Conservation (phyloP, 2,888 invertebrate species). For the Malacosoma neustria region DNA sequence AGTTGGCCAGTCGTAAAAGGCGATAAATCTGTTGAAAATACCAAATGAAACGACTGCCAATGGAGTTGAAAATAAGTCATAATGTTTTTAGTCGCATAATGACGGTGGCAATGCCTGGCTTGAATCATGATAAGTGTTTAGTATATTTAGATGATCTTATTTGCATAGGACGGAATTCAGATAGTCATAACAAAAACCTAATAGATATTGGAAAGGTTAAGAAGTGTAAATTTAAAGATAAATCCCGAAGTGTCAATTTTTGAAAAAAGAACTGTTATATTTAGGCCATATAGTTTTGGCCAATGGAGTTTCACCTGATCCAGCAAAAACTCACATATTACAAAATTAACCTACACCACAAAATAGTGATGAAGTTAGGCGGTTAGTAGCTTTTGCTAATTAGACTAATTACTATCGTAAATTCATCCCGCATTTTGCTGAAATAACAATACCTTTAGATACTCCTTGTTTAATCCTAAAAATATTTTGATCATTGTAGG, state of each 20-base stretch:
- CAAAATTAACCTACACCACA: too few species aligned
- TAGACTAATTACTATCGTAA: too few species aligned
- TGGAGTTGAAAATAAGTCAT: conserved; percentile 4
- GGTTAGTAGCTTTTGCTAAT: too few species aligned
- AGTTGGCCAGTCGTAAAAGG: too few species aligned
- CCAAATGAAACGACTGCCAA: conserved; percentile 4
- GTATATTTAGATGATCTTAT: conserved; percentile 5
- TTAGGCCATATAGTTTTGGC: neutral
- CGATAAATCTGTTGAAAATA: too few species aligned
- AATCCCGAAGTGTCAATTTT: neutral
- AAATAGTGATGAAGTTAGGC: too few species aligned
- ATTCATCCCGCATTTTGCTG: too few species aligned
- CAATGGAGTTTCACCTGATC: neutral
- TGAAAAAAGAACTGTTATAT: neutral
- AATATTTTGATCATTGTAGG: too few species aligned
- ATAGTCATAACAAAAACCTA: neutral
- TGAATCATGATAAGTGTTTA: conserved; percentile 4
- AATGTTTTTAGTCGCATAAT: conserved; percentile 3
- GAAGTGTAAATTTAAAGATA: neutral
- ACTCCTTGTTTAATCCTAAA: too few species aligned
- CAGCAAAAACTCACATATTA: too few species aligned
- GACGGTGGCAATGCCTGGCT: conserved; percentile 3
- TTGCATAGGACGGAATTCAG: neutral
- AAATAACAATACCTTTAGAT: too few species aligned
- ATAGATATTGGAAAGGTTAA: conserved; percentile 1